phyloP scores from a whole-genome alignment of 1,140 invertebrate genomes.

The Drosophila sechellia region DNA sequence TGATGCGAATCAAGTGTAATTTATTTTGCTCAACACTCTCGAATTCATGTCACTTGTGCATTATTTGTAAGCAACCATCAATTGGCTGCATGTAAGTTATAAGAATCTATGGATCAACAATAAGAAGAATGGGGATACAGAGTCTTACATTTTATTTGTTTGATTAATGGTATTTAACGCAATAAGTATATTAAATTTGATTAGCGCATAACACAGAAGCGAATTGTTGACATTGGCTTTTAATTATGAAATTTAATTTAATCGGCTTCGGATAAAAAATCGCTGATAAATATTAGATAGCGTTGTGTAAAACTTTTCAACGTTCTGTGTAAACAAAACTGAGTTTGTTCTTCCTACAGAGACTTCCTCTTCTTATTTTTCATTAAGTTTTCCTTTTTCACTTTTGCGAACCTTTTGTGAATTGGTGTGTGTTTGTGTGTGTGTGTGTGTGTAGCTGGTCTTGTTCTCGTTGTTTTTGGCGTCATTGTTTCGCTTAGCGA shows the following conservation, averaged over 20 bases:
- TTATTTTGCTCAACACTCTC: background rate
- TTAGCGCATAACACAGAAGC: background rate
- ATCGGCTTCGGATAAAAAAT: constrained; percentile 9
- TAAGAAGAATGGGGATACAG: no score
- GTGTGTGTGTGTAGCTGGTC: constrained; percentile 1
- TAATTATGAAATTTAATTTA: constrained; percentile 10
- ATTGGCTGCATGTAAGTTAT: background rate
- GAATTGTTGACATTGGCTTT: constrained; percentile 1
- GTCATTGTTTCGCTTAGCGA: constrained; percentile 41
- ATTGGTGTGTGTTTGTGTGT: background rate
- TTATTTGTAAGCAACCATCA: constrained; percentile 3
- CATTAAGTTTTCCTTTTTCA: constrained; percentile 27
- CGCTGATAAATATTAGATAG: constrained; percentile 36
- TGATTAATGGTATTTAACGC: no score
- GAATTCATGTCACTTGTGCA: background rate
- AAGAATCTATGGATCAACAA: background rate
- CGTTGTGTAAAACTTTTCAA: constrained; percentile 23
- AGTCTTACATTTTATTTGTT: no score
- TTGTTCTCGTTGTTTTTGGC: constrained; percentile 23
- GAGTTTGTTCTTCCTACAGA: constrained; percentile 27
- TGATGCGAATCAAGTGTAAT: constrained; percentile 11
- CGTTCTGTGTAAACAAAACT: constrained; percentile 22
- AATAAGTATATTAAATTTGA: background rate
- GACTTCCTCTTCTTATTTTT: constrained; percentile 10
- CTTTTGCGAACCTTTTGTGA: constrained; percentile 6